Conservation (phyloP, 2,113 vertebrate species). For the Fregetta grallaria region DNA sequence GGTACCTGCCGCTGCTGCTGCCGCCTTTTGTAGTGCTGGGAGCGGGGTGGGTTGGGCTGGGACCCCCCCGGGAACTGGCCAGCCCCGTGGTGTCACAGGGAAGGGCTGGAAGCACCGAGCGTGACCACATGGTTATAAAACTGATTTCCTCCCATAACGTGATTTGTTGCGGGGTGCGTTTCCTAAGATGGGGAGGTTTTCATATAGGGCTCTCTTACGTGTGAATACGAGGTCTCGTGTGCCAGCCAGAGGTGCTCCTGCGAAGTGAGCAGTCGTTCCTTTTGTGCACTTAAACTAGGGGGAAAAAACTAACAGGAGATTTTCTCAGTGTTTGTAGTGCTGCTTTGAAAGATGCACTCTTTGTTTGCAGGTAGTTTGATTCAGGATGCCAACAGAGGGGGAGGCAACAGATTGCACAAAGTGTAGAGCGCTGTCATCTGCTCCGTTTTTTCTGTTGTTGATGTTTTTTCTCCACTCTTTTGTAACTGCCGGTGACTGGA, state of each 20-base stretch:
- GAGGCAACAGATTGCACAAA: not conserved
- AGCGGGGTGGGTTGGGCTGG: rapidly evolving
- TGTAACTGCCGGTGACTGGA: not conserved
- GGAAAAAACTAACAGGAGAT: rapidly evolving
- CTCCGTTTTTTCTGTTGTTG: rapidly evolving
- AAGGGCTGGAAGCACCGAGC: not conserved
- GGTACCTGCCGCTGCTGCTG: rapidly evolving
- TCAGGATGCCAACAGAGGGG: rapidly evolving
- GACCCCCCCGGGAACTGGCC: not conserved
- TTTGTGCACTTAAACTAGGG: rapidly evolving
- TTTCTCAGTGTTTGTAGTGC: not conserved
- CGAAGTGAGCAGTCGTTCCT: rapidly evolving
- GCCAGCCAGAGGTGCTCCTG: too few species aligned
- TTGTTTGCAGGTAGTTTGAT: rapidly evolving
- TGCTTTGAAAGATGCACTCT: not conserved
- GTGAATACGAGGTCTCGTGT: rapidly evolving
- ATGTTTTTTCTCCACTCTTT: not conserved
- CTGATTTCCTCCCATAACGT: rapidly evolving
- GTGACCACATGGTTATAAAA: not conserved
- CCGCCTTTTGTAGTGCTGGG: not conserved
- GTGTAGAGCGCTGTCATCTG: not conserved
- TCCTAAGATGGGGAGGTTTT: not conserved
- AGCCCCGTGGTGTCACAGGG: not conserved
- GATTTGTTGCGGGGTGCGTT: too few species aligned
- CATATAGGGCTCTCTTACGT: rapidly evolving